Evolutionary conservation across 2,113 vertebrate species (phyloP), one percentile per base, ranked within the genome.

Genomic region (Opisthocomus hoazin): DNA sequence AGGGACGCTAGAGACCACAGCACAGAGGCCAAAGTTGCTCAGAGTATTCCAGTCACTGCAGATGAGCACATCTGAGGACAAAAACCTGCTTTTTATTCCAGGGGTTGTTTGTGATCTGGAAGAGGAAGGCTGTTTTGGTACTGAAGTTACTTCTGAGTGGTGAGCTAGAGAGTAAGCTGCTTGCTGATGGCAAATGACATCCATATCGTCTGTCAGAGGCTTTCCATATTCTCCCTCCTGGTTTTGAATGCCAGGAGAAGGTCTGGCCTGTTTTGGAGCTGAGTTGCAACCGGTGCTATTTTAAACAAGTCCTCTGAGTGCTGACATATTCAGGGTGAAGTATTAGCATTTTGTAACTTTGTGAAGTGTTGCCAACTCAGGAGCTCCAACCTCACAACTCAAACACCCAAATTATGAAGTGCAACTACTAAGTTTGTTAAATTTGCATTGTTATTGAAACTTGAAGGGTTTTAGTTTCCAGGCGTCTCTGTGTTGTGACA

Each of bases 121-220:
- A 73, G 18, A 61, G 24, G 56, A 51, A 24, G n/a, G 19, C 29
- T 53, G 9, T 51, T 80, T 69, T 46, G 22, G 8, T 79, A 10
- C 26, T 64, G 34, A 75, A 63, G 15, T 22, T 54, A 5, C 73
- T 95, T 73, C 36, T 89, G 43, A 60, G 39, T 15, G 12, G 5
- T 64, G 13, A 76, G 17, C 19, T 80, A n/a, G 65, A 76, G 16
- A 63, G 41, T 57, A 75, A 71, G 4, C 66, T 51, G 6, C 43
- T 82, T 79, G 18, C 13, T 82, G 46, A 22, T 22, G 37, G 19
- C 22, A 88, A 71, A 80, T 41, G n/a, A 34, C n/a, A 53, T 37
- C 18, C 2, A 0, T 30, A 20, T 65, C 1, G 0, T 22, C 19
- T 77, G 17, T 79, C 3, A 1, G 32, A 60, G 45, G 37, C 45